A percentile compares a stretch with the other conserved stretches of the same genome.
Conservation (phyloP, 1,140 invertebrate species). For the Rhopalosiphum maidis region DNA sequence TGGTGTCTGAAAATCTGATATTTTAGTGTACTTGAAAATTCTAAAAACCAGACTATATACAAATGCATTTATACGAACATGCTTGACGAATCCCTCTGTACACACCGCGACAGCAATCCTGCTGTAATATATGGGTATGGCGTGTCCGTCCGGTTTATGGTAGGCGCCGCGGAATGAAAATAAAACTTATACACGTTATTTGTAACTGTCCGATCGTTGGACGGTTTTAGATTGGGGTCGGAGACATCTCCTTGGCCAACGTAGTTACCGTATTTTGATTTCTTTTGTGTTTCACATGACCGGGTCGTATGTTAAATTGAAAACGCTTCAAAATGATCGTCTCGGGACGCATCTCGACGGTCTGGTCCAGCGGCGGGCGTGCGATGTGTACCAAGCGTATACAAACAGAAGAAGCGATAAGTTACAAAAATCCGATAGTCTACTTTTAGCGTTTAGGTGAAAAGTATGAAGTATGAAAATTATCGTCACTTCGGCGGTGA, state of each 20-base stretch:
- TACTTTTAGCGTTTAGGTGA: background rate
- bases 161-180: background rate
- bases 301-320: conserved; percentile 34
- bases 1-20: background rate
- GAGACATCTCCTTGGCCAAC: background rate
- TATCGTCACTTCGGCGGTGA: background rate
- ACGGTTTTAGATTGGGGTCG: conserved; percentile 10
- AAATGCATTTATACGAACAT: background rate
- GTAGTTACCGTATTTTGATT: conserved; percentile 25
- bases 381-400: background rate
- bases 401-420: background rate
- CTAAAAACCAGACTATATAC: background rate
- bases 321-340: conserved; percentile 7
- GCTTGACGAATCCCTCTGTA: too few relatives aligned
- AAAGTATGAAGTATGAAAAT: background rate
- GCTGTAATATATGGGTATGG: background rate
- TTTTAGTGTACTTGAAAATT: background rate
- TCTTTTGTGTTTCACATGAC: conserved; percentile 9
- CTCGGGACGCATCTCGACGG: conserved; percentile 11
- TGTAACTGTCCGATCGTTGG: background rate
- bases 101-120: too few relatives aligned
- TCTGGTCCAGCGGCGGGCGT: background rate
- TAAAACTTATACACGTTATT: background rate
- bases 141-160: background rate
- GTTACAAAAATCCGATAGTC: background rate